phyloP scores from a whole-genome alignment of 2,797 vertebrate genomes.

The Iguana delicatissima region DNA sequence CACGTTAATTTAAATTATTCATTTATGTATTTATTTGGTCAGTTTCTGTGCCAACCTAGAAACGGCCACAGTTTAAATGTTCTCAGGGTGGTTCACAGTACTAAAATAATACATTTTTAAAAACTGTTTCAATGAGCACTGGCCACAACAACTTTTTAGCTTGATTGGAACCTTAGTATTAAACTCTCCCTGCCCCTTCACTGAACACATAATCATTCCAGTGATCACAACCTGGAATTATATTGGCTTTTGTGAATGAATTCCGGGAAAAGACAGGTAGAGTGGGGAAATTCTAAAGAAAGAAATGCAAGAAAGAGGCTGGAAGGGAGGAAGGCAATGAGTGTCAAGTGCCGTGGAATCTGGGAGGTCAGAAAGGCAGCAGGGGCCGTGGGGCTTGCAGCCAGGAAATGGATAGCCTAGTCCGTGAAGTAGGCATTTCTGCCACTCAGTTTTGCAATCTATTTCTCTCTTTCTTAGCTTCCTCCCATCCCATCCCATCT shows the following conservation, averaged over 20 bases:
- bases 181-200: too few relatives aligned
- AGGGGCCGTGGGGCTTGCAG: too few relatives aligned
- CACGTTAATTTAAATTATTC: background rate
- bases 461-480: conserved; percentile 37
- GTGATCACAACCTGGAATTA: background rate
- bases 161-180: background rate
- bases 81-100: background rate
- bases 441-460: conserved; percentile 40
- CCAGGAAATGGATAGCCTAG: background rate
- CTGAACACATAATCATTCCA: background rate
- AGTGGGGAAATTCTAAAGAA: background rate
- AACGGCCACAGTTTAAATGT: background rate
- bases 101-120: background rate
- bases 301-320: background rate
- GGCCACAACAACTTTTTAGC: background rate
- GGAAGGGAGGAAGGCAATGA: background rate
- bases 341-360: background rate
- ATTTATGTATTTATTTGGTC: background rate
- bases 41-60: background rate
- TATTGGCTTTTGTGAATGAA: background rate
- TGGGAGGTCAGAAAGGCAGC: background rate
- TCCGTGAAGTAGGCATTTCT: conserved; percentile 43
- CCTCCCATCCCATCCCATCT: conserved; percentile 46
- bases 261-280: background rate
- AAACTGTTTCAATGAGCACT: background rate